Evolutionary conservation across 1,140 invertebrate species (phyloP), one percentile per base, ranked within the genome.

Genomic region (Drosophila ananassae): DNA sequence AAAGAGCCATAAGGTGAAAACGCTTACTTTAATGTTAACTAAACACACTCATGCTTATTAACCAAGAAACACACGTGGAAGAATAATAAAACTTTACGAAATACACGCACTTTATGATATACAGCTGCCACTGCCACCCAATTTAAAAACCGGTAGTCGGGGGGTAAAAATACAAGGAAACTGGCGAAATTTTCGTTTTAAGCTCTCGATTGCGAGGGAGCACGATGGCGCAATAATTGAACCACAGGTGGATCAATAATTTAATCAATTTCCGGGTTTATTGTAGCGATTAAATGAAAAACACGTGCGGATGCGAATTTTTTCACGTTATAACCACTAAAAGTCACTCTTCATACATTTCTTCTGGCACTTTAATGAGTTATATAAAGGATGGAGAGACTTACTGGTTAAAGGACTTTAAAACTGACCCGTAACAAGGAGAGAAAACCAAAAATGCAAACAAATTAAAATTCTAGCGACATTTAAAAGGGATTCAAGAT

Each of bases 21-120:
- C 39, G 28, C 21, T 10, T 21, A 46, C 37, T 60, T 64, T 60
- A 64, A 64, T 58, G 55, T 64, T 64, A 64, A 64, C 61, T 64
- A 64, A 64, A 64, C 32, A 22, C 24, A 60, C 24, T 17, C 48
- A 21, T 37, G 46, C 25, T 62, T 66, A 66, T 66, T 62, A 63
- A 39, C 34, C 58, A n/a, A 25, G 6, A 41, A 32, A 21, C 13
- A 48, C 30, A 37, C 58, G 48, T 41, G 56, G 24, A n/a, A 7
- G 2, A n/a, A 41, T 24, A 57, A 63, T 58, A 58, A 63, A 58
- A 58, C 22, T 28, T 30, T 28, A 56, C 7, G 53, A 37, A 63
- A 34, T 30, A 9, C 32, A 24, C 24, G 25, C 32, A 25, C 58
- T 41, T 62, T 32, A 32, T n/a, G n/a, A n/a, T n/a, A n/a, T 37